Conservation (phyloP, 2,113 vertebrate genomes). For the Panurus biarmicus region DNA sequence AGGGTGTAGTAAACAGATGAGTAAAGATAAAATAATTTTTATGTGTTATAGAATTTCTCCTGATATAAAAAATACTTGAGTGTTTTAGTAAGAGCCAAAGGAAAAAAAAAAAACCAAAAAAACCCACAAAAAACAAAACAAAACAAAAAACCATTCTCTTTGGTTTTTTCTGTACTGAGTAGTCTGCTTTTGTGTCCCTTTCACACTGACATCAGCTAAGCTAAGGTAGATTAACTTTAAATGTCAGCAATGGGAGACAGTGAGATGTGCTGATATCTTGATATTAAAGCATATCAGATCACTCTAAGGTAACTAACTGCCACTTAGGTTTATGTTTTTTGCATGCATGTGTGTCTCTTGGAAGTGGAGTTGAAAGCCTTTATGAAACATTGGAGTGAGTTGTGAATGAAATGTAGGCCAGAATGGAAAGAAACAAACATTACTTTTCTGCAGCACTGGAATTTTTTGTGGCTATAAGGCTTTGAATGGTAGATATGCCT, state of each 20-base stretch:
- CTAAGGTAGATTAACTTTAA: background rate
- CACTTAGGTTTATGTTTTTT: background rate
- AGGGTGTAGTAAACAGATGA: background rate
- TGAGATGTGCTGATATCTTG: background rate
- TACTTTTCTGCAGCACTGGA: fast-evolving
- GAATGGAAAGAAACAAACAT: background rate
- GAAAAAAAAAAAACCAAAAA: background rate
- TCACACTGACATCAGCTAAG: background rate
- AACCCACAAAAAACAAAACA: no score
- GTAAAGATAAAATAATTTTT: background rate
- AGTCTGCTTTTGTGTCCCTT: background rate
- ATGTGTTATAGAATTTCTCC: background rate
- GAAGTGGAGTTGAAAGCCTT: background rate
- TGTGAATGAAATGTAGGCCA: background rate
- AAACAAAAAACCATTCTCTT: fast-evolving
- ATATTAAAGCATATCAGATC: background rate
- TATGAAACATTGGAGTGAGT: background rate
- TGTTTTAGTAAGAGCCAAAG: background rate
- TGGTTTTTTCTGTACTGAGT: background rate
- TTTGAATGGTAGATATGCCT: background rate
- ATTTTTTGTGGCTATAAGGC: background rate
- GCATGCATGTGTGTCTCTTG: background rate
- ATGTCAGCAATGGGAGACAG: background rate
- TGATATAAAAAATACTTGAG: background rate
- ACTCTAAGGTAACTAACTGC: background rate